phyloP scores from a whole-genome alignment of 37 sponge, comb jelly and placozoan genomes.

The Aplysina aerophoba region DNA sequence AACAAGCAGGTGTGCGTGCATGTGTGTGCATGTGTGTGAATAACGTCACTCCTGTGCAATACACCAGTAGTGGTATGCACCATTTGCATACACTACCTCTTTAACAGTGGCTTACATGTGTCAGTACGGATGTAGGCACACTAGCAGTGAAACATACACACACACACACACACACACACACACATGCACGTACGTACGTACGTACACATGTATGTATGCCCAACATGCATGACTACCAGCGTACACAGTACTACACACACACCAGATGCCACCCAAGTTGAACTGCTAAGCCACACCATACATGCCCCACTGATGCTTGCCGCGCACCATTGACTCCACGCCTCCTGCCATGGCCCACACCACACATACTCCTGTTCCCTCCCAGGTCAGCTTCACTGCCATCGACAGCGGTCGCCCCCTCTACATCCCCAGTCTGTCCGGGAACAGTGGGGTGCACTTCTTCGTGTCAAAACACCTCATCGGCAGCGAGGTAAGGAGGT shows the following conservation, averaged over 20 bases:
- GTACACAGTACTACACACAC: too few species aligned
- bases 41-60: neutral
- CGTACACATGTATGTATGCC: neutral
- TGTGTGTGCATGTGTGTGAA: constrained; percentile 2
- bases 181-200: neutral
- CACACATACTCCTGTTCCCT: neutral
- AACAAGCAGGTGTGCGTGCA: constrained; percentile 34
- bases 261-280: too few species aligned
- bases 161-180: neutral
- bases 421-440: constrained; percentile 52
- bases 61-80: too few species aligned
- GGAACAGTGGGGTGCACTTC: constrained; percentile 58
- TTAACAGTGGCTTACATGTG: too few species aligned
- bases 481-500: constrained; percentile 36
- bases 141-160: too few species aligned
- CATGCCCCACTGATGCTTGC: too few species aligned
- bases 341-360: too few species aligned
- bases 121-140: too few species aligned
- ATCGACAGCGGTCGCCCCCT: constrained; percentile 59
- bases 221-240: too few species aligned
- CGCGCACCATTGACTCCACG: too few species aligned
- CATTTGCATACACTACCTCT: too few species aligned
- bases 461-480: constrained; percentile 39
- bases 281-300: too few species aligned
- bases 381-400: constrained; percentile 64